Base-by-base conservation (phyloP, 2,113 vertebrate genomes). In the Pituophis catenifer region DNA sequence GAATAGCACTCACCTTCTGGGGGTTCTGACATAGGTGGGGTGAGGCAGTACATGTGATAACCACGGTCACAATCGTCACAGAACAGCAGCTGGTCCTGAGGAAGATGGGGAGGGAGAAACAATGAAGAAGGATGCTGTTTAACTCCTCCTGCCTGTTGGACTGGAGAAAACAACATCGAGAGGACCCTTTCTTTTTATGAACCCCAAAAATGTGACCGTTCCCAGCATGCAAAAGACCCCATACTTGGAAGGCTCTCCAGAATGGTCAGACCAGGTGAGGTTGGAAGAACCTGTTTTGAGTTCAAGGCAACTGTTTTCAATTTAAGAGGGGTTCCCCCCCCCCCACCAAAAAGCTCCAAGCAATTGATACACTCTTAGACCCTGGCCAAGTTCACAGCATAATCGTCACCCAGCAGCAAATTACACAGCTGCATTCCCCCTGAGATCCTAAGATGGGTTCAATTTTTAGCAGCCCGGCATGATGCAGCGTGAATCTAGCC, bases 21-120 rank as follows among this genome's bases (percentile, higher is more conserved):
- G 1, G 98, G 98, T 96, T 98, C 98, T 1, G 98, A 94, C 98
- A 98, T 98, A 89, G 98, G 97, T 0, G 98, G 98, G 1, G 96
- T 97, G 52, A 98, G 98, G 91, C 98, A 98, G 96, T 98, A 98
- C 98, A 98, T 98, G 91, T 98, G 98, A 94, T 98, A 98, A 3
- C 98, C 98, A 0, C 98, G 97, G 81, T 98, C 98, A 6, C 98
- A 98, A 95, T 98, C 98, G 0, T 98, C 98, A 12, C 98, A 98
- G 96, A 98, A 98, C 52, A 98, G 97, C 90, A 98, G 97, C 97
- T 98, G 98, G 89, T 98, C 98, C 98, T 98, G 70, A 1, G 88
- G 15, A 59, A 19, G 33, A 81, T 2, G 2, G 11, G 24, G 24
- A 2, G 1, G 24, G 48, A 24, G 38, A 50, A 24, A 55, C 55